Base-by-base conservation (phyloP, 1,140 invertebrate genomes). In the Neodiprion pinetum region DNA sequence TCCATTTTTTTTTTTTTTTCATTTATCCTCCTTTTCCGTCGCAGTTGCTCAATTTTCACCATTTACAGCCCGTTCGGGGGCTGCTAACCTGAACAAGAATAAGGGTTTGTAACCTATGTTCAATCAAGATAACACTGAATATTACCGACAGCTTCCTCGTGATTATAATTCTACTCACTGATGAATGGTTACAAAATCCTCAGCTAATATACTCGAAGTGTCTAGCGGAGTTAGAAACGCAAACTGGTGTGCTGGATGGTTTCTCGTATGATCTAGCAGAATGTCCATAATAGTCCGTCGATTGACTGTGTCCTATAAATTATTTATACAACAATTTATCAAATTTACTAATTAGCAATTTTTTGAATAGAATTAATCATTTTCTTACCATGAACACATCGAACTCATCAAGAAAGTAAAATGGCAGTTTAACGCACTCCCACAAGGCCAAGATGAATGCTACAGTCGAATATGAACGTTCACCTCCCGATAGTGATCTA, bases 381-480 rank as follows among this genome's bases (percentile, higher is more conserved):
- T 61, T 74, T 82, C 82, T 84, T 80, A 94, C 97, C 95, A 99
- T 99, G 85, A 97, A 99, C 0, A 99, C 97, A 86, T 99, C 98
- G 87, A 99, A 99, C 90, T 99, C 98, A 86, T 99, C 98, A 67
- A 99, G 90, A 83, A 98, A 97, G 84, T 96, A 95, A 86, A 99
- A 99, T 0, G 98, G 98, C 74, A 96, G 92, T 76, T 95, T 92
- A 80, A 96, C 94, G 71, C 93, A 94, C 66, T 96, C 94, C 98
- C 98, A 99, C 12, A 99, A 89, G 4, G 98, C 92, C 80, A 99
- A 92, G 74, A 99, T 93, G 82, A 99, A 97, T 17, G 96, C 95
- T 9, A 99, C 94, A 0, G 97, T 99, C 1, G 96, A 94, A 88
- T 95, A 99, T 7, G 97, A 98, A 66, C 96, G 91, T 90, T 99